Conservation (phyloP, 1,140 invertebrate species). For the Drosophila tristis region DNA sequence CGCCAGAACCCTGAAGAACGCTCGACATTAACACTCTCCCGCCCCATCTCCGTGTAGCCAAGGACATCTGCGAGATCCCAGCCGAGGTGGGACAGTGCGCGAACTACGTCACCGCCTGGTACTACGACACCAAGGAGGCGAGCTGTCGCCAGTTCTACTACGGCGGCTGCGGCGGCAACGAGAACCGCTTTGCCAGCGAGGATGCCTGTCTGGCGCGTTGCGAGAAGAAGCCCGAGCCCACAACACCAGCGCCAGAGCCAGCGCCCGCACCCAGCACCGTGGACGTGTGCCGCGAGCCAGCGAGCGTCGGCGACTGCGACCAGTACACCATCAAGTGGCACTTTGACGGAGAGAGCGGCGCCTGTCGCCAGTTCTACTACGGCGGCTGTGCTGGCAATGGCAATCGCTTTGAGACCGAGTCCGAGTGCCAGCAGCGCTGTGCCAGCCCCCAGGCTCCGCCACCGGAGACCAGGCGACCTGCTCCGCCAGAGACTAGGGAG, state of each 20-base stretch:
- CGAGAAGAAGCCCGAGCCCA: slow-evolving; percentile 74
- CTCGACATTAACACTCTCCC: slow-evolving; percentile 25
- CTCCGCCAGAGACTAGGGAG: slow-evolving; percentile 21
- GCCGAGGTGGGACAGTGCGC: slow-evolving; percentile 91
- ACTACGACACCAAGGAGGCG: slow-evolving; percentile 90
- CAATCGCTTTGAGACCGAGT: slow-evolving; percentile 90
- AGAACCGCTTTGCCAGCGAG: slow-evolving; percentile 91
- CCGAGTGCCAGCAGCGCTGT: slow-evolving; percentile 88
- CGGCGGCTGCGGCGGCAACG: slow-evolving; percentile 92
- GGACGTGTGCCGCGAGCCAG: slow-evolving; percentile 53
- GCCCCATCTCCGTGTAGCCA: slow-evolving; percentile 49
- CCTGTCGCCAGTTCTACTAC: slow-evolving; percentile 92
- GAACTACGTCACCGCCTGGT: slow-evolving; percentile 92
- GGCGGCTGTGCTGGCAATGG: slow-evolving; percentile 93
- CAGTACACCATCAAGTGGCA: slow-evolving; percentile 87
- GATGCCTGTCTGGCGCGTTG: slow-evolving; percentile 89
- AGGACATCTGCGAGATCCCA: slow-evolving; percentile 90
- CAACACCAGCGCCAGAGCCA: slow-evolving; percentile 52
- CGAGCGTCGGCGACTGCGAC: slow-evolving; percentile 45
- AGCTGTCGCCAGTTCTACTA: slow-evolving; percentile 92
- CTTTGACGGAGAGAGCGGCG: slow-evolving; percentile 89
- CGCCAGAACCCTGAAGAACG: not conserved
- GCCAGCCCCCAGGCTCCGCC: slow-evolving; percentile 45
- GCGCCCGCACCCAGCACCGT: slow-evolving; percentile 14
- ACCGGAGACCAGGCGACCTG: slow-evolving; percentile 43